Base-by-base conservation (phyloP, 2,888 invertebrate genomes). In the Tuberolachnus salignus region DNA sequence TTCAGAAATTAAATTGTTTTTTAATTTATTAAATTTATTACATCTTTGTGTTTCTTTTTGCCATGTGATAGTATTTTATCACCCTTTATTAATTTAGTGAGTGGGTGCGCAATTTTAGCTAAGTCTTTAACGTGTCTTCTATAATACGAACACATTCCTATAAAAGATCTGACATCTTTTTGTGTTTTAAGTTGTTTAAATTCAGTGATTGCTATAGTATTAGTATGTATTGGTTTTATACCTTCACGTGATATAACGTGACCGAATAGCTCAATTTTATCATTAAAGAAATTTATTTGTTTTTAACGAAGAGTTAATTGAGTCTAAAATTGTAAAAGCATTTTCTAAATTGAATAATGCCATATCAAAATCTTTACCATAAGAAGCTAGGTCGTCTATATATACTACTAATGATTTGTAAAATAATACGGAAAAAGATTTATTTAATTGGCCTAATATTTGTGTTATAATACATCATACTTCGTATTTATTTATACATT, bases 161-260 rank as follows among this genome's bases (percentile, higher is more conserved):
- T 34, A 57, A 80, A 80, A 26, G 59, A 57, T 44, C 74, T 57
- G 1, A 81, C 63, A 9, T 81, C 59, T 69, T 81, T 78, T 14
- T 71, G 44, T 14, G 34, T 81, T 23, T 34, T 51, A 4, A 78
- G 81, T 4, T 2, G 19, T 19, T 69, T 61, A 16, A 74, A 73
- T 26, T 74, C 59, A 9, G 8, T 61, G 11, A 63, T 63, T 4
- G 44, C 64, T 64, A 44, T 64, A 4, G 6, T 64, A 19, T 64
- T 46, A 4, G 6, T 64, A 13, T 64, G 8, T 13, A 64, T 2
- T 0, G 19, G 44, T 64, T 11, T 11, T 64, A 64, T 64, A 4
- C 63, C 64, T 1, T 21, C 13, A 0, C 6, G 21, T 44, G 64
- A 44, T 44, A 64, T 23, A 8, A 21, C 14, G 1, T 46, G 64